Conservation (phyloP, 2,888 invertebrate genomes). For the Pilophorus perplexus region DNA sequence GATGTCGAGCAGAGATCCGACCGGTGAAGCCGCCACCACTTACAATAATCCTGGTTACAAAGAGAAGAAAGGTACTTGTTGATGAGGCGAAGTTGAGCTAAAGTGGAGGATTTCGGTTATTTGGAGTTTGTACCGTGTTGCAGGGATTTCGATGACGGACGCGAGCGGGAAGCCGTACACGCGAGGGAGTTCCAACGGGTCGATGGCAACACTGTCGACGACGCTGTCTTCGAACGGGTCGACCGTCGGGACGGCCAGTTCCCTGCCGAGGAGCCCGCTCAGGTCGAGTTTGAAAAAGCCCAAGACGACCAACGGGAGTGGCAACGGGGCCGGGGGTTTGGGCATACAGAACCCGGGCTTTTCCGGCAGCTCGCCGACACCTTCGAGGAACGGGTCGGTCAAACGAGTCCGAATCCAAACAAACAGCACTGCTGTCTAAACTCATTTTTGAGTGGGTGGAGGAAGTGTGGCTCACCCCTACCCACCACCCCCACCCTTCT, state of each 20-base stretch:
- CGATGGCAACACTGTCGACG: constrained; percentile 70
- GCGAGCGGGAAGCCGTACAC: constrained; percentile 81
- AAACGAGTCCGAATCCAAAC: constrained; percentile 90
- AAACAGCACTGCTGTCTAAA: constrained; percentile 81
- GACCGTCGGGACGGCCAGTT: constrained; percentile 53
- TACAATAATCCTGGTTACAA: constrained; percentile 85
- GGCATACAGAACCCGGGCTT: constrained; percentile 86
- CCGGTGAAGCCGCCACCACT: constrained; percentile 66
- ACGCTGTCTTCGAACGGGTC: constrained; percentile 60
- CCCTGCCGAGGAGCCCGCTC: constrained; percentile 63
- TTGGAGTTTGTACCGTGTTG: too few species aligned
- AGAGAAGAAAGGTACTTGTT: constrained; percentile 57
- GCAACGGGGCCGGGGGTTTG: constrained; percentile 53
- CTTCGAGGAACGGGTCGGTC: constrained; percentile 80
- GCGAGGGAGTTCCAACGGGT: constrained; percentile 58
- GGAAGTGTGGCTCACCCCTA: too few species aligned
- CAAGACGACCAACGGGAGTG: constrained; percentile 49
- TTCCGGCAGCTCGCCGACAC: constrained; percentile 77
- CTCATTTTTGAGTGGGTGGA: too few species aligned
- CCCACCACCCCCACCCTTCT: too few species aligned
- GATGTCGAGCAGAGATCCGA: constrained; percentile 57
- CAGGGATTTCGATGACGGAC: constrained; percentile 81
- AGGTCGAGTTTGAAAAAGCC: constrained; percentile 79
- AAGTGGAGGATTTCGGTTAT: too few species aligned
- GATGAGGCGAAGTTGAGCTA: neutral